A percentile compares a stretch with the other conserved stretches of the same genome.
Conservation (phyloP, 1,140 invertebrate species). For the Zophobas atratus region DNA sequence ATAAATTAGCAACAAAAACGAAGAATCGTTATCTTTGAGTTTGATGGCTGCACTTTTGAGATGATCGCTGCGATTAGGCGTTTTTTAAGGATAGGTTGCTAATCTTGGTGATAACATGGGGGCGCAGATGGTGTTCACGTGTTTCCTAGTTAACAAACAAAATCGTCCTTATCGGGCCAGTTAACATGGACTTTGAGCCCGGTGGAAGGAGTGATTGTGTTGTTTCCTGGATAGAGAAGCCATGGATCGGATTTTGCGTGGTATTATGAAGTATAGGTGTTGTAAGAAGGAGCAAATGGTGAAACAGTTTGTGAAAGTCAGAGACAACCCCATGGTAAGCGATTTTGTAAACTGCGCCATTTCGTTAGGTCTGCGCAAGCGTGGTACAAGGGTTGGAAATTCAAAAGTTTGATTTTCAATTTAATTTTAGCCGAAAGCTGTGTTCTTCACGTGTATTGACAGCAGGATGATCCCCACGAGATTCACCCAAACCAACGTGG, state of each 20-base stretch:
- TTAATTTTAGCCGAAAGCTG: constrained; percentile 86
- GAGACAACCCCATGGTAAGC: constrained; percentile 88
- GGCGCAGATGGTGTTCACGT: background rate
- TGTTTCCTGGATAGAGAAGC: too few relatives aligned
- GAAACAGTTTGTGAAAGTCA: constrained; percentile 90
- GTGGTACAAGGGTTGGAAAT: too few relatives aligned
- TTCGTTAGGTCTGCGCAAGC: background rate
- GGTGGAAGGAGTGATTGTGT: background rate
- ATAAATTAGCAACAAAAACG: too few relatives aligned
- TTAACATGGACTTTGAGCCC: background rate
- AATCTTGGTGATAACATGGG: too few relatives aligned
- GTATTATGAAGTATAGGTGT: constrained; percentile 89
- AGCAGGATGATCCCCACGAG: constrained; percentile 95
- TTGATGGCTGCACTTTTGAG: too few relatives aligned
- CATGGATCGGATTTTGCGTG: constrained; percentile 90
- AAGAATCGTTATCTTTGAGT: too few relatives aligned
- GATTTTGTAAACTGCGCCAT: constrained; percentile 12
- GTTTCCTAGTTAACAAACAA: background rate
- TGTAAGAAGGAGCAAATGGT: constrained; percentile 89
- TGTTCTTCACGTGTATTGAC: constrained; percentile 98
- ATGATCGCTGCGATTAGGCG: too few relatives aligned
- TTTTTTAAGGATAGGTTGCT: too few relatives aligned
- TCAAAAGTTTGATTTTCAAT: constrained; percentile 1
- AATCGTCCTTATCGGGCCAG: background rate
- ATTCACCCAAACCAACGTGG: constrained; percentile 95